Evolutionary conservation across 23 tunicate species (phyloP), one percentile per base, ranked within the genome.

Genomic region (Halocynthia roretzi): DNA sequence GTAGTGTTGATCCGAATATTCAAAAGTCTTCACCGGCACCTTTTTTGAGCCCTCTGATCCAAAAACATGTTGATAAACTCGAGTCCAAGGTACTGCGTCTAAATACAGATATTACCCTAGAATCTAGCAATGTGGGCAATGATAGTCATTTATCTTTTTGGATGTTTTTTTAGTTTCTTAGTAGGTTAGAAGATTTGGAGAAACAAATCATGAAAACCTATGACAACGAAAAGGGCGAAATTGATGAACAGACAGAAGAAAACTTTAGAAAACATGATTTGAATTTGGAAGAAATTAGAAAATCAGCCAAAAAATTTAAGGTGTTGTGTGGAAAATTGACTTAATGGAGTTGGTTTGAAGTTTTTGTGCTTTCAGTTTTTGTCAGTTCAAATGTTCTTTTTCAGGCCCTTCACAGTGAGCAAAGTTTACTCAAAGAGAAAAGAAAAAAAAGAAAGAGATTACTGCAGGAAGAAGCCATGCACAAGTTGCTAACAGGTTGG

Each of bases 211-310:
- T 65, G 70, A 65, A 65, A 65, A 0, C 70, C 9, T 48, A 65
- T 9, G 15, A 9, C 70, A 20, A 10, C 19, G 19, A 11, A 2
- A 14, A 58, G 64, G 17, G 64, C 64, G 44, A 31, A 31, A 31
- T 31, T 31, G 44, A 31, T 31, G 44, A 31, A 31, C 44, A 1
- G 44, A 31, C 44, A 31, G 44, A 74, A 56, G 78, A 74, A 18
- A 74, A 74, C 18, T 74, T 74, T 6, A 12, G 78, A 12, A 53
- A 52, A 21, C 78, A 74, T 31, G 78, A 74, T 54, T 52, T 15
- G 8, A 62, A 74, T 54, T 74, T 74, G 63, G 78, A 74, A 22
- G 78, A 56, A 21, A 74, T 74, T 10, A 54, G 78, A 18, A 74
- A 74, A 54, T 74, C 78, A n/a, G 56, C 78, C 0, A 74, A 53